Base-by-base conservation (phyloP, 2,113 vertebrate species). In the Mesembrinibis cayennensis region DNA sequence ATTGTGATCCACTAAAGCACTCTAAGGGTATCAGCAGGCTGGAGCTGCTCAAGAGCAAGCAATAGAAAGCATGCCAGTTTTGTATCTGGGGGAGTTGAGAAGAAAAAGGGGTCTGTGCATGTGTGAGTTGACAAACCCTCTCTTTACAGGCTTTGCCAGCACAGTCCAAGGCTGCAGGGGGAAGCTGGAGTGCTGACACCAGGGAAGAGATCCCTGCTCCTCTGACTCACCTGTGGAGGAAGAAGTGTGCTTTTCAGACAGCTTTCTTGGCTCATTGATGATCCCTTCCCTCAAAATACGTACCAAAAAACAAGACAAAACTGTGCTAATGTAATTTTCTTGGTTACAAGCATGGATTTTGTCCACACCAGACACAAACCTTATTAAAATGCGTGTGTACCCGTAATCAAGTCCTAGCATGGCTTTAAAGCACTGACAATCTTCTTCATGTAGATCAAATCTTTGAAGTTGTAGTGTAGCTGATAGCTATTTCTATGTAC, bases 171-270 rank as follows among this genome's bases (percentile, higher is more conserved):
- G 38, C 58, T 70, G 30, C 58, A 47, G n/a, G 16, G 27, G 13
- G 13, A 80, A 40, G 30, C 13, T 0, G 2, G 23, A 83, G 8
- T 1, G 1, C 14, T 0, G 0, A 18, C 30, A 13, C 13, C 34
- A 29, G 18, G 34, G 36, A 72, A 65, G 42, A 73, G 21, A 11
- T 76, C 30, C 40, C 26, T 73, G 58, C 42, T 76, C 42, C 26
- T 63, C 32, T n/a, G 32, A n/a, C 17, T 45, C 34, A 61, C 25
- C 40, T 73, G 32, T 27, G 47, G 30, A 76, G 38, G n/a, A 83
- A 38, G 11, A 76, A 55, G 10, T 4, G n/a, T 12, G 3, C 17
- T 77, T 88, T 76, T 77, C 71, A 93, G 47, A 52, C 20, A 84
- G 17, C 4, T 71, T 66, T n/a, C 16, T 53, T 77, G 25, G 9